Evolutionary conservation across 2,888 invertebrate species (phyloP).

Genomic region (Theodoxus fluviatilis): DNA sequence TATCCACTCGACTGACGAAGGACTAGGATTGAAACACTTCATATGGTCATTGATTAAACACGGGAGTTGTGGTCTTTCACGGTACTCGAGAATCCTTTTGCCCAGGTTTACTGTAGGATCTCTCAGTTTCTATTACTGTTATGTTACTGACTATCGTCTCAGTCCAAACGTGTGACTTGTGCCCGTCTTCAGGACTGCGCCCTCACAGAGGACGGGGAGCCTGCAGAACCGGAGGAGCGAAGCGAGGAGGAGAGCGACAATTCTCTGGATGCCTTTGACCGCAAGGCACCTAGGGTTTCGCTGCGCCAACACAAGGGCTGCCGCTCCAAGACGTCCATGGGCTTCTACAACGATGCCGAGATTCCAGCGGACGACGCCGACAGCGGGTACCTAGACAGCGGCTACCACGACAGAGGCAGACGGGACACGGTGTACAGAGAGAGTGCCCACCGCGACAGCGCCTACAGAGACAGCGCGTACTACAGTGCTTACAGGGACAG

Average conservation of each 20-base stretch:
- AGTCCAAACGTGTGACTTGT: too few relatives aligned
- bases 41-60: too few relatives aligned
- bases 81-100: too few relatives aligned
- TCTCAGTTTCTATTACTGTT: too few relatives aligned
- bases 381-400: slow-evolving; percentile 17
- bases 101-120: too few relatives aligned
- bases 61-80: too few relatives aligned
- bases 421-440: slow-evolving; percentile 33
- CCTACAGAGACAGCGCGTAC: slow-evolving; percentile 14
- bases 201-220: slow-evolving; percentile 27
- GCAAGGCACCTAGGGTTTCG: slow-evolving; percentile 26
- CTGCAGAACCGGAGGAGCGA: slow-evolving; percentile 29
- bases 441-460: slow-evolving; percentile 27
- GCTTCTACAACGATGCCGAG: slow-evolving; percentile 41
- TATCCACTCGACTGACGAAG: too few relatives aligned
- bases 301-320: slow-evolving; percentile 30
- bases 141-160: too few relatives aligned
- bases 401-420: slow-evolving; percentile 19
- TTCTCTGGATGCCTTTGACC: slow-evolving; percentile 23
- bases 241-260: slow-evolving; percentile 32
- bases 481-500: too few relatives aligned
- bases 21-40: too few relatives aligned
- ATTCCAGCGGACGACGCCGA: slow-evolving; percentile 25
- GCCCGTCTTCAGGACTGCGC: slow-evolving; percentile 27
- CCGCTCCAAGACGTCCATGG: slow-evolving; percentile 45